phyloP scores from a whole-genome alignment of 1,140 invertebrate genomes.

The Macrobrachium nipponense region DNA sequence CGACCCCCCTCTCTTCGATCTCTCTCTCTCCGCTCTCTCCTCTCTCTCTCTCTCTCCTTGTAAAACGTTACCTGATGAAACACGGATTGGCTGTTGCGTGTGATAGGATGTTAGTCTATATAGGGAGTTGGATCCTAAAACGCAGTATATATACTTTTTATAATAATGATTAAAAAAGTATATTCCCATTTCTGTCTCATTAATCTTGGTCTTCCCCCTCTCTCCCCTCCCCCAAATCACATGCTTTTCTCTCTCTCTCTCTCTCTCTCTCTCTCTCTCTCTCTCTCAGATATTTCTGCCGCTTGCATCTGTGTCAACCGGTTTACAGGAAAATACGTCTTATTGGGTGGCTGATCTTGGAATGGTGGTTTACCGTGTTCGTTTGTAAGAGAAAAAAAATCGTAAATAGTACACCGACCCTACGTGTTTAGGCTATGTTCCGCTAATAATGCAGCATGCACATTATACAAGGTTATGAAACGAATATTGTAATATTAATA shows the following conservation, averaged over 20 bases:
- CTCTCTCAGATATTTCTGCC: background rate
- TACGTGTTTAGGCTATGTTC: background rate
- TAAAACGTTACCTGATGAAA: too few species aligned
- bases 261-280: constrained; percentile 14
- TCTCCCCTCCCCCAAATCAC: too few species aligned
- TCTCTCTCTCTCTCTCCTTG: background rate
- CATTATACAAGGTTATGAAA: background rate
- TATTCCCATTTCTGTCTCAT: too few species aligned
- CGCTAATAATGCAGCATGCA: background rate
- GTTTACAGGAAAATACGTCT: background rate
- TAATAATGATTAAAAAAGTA: too few species aligned
- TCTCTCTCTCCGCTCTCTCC: background rate
- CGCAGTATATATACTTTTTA: too few species aligned
- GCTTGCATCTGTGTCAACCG: too few species aligned
- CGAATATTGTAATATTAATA: background rate
- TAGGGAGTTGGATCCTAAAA: too few species aligned
- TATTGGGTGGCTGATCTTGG: background rate
- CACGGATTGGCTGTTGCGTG: too few species aligned
- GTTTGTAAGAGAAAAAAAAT: background rate
- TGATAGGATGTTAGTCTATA: too few species aligned
- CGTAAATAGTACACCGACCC: background rate
- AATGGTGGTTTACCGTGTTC: background rate
- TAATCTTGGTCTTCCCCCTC: too few species aligned
- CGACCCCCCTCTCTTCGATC: background rate
- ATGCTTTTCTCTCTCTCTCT: background rate